Evolutionary conservation across 2,888 invertebrate genomes (phyloP).

Genomic region (Mimachlamys varia): DNA sequence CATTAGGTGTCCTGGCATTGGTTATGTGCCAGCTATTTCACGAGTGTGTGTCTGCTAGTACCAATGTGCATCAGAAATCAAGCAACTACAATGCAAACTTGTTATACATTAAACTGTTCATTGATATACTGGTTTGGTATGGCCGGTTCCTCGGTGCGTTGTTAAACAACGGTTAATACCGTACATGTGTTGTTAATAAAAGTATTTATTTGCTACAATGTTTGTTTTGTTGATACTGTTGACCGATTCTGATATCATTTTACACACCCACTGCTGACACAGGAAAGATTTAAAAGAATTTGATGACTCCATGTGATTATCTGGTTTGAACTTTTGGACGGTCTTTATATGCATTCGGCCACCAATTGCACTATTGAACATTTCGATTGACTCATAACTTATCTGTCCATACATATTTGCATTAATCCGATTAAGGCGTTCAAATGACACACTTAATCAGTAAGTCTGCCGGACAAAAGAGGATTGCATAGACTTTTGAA

Average conservation of each 20-base stretch:
- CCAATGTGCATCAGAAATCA: background rate
- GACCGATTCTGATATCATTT: background rate
- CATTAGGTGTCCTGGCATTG: background rate
- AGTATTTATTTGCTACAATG: background rate
- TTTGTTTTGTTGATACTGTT: background rate
- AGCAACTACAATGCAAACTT: slow-evolving; percentile 28
- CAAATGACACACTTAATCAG: too few relatives aligned
- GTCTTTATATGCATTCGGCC: too few relatives aligned
- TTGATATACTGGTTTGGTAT: background rate
- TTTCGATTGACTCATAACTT: too few relatives aligned
- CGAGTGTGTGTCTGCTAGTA: background rate
- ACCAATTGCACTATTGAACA: too few relatives aligned
- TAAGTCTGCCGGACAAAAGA: too few relatives aligned
- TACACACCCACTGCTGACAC: too few relatives aligned
- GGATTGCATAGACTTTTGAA: too few relatives aligned
- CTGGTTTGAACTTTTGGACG: too few relatives aligned
- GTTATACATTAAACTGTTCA: background rate
- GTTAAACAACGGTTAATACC: background rate
- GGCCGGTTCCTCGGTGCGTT: background rate
- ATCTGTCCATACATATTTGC: too few relatives aligned
- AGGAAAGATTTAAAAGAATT: too few relatives aligned
- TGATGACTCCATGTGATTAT: too few relatives aligned
- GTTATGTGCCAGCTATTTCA: background rate
- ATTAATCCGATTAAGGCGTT: too few relatives aligned
- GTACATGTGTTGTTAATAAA: background rate